These are phyloP conservation scores for Eristalinus sepulchralis DNA, from an alignment of 2,888 invertebrate species.

Conservation along the genomic window DNA sequence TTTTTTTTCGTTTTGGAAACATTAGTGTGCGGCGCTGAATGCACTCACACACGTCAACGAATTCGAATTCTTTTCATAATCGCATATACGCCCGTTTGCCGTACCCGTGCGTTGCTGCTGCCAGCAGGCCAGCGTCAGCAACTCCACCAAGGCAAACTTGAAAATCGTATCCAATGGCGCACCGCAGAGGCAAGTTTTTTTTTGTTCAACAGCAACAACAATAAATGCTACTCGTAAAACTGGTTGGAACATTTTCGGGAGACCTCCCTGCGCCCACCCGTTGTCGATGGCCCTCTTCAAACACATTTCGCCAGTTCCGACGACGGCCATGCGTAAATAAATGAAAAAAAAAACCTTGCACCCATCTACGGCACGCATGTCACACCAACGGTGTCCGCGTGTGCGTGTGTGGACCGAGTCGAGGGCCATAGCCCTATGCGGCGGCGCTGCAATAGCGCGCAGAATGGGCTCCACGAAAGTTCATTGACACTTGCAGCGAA, in stretches of 20 bases:
- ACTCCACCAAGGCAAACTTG: slow-evolving; percentile 40
- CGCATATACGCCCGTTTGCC: slow-evolving; percentile 14
- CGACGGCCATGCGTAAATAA: slow-evolving; percentile 33
- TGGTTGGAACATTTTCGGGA: slow-evolving; percentile 43
- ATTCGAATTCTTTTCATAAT: slow-evolving; percentile 40
- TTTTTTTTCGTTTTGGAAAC: slow-evolving; percentile 9
- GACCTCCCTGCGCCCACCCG: slow-evolving; percentile 17
- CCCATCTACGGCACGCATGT: slow-evolving; percentile 30
- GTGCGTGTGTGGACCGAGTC: slow-evolving; percentile 4
- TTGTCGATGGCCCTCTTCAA: slow-evolving; percentile 6
- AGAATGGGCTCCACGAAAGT: slow-evolving; percentile 55
- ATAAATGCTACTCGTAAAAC: slow-evolving; percentile 18
- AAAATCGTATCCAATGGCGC: slow-evolving; percentile 15
- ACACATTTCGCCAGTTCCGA: slow-evolving; percentile 59
- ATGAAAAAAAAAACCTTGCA: slow-evolving; percentile 17
- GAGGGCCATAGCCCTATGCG: slow-evolving; percentile 33
- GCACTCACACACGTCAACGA: slow-evolving; percentile 37
- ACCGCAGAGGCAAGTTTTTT: slow-evolving; percentile 35
- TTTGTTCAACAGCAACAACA: slow-evolving; percentile 10
- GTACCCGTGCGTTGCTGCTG: not conserved
- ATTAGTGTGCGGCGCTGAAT: not conserved
- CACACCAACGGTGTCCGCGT: not conserved
- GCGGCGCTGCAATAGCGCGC: slow-evolving; percentile 63
- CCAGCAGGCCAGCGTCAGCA: not conserved
- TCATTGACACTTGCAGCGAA: slow-evolving; percentile 69